phyloP scores from a whole-genome alignment of 2,888 invertebrate genomes.

The Netelia fuscicornis region DNA sequence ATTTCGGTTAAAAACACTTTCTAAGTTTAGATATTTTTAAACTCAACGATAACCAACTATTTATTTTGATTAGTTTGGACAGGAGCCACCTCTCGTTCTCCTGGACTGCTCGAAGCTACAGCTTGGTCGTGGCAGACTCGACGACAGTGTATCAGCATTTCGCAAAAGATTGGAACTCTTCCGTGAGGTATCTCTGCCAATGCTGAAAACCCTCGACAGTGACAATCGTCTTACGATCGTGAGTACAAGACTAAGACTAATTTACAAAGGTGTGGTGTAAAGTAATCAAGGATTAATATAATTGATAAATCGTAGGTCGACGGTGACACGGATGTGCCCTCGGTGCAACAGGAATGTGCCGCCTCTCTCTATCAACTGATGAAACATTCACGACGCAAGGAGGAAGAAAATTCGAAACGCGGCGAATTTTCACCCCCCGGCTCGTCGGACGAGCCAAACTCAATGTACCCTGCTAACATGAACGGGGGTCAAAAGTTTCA shows the following conservation, averaged over 20 bases:
- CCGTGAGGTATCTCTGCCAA: slow-evolving; percentile 94
- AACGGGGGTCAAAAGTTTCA: slow-evolving; percentile 76
- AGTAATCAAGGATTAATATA: background rate
- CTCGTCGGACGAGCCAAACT: slow-evolving; percentile 67
- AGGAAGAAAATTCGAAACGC: slow-evolving; percentile 71
- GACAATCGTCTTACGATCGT: slow-evolving; percentile 94
- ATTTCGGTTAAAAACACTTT: no score
- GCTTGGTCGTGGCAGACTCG: slow-evolving; percentile 92
- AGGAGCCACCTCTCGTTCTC: slow-evolving; percentile 92
- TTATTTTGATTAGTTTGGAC: slow-evolving; percentile 87
- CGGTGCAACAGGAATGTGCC: slow-evolving; percentile 92
- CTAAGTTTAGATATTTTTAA: background rate
- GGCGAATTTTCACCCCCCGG: slow-evolving; percentile 68
- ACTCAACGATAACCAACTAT: background rate
- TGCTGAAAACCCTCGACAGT: slow-evolving; percentile 94
- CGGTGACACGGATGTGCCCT: slow-evolving; percentile 92
- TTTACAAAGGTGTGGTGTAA: background rate
- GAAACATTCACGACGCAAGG: slow-evolving; percentile 83
- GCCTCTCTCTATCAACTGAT: slow-evolving; percentile 90
- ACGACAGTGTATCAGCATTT: slow-evolving; percentile 95
- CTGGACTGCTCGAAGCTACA: slow-evolving; percentile 97
- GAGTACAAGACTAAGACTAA: slow-evolving; percentile 83
- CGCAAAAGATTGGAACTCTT: slow-evolving; percentile 93
- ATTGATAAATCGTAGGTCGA: slow-evolving; percentile 88
- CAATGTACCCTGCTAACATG: slow-evolving; percentile 75